These are phyloP conservation scores for Australoheros scitulus DNA, from an alignment of 2,113 vertebrate species.

Conservation along the genomic window DNA sequence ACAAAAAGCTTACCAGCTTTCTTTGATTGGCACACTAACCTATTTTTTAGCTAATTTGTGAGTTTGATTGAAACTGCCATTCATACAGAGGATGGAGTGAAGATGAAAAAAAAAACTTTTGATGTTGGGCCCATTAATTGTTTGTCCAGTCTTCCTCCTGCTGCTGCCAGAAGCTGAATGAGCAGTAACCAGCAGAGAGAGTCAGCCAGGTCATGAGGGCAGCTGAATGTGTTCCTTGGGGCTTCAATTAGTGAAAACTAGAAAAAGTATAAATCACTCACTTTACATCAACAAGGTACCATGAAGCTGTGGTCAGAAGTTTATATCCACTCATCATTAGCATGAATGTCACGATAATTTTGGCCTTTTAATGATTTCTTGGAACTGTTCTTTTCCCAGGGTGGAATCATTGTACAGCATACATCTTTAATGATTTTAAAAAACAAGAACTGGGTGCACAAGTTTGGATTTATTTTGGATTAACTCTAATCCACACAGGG, in stretches of 20 bases:
- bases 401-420: too few relatives aligned
- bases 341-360: background rate
- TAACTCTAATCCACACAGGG: background rate
- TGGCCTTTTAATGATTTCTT: background rate
- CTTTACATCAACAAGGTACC: background rate
- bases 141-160: constrained; percentile 10
- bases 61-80: background rate
- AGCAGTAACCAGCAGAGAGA: constrained; percentile 31
- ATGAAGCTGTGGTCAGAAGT: background rate
- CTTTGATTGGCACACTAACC: constrained; percentile 32
- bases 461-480: background rate
- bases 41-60: constrained; percentile 11
- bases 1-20: background rate
- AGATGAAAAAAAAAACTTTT: background rate
- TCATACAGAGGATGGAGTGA: background rate
- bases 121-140: constrained; percentile 26
- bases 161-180: constrained; percentile 41
- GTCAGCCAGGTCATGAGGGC: constrained; percentile 9
- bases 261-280: too few relatives aligned
- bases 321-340: background rate
- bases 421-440: background rate
- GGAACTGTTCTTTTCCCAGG: background rate
- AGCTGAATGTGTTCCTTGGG: constrained; percentile 27
- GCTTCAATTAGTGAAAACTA: background rate
- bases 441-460: background rate